Evolutionary conservation across 2,888 invertebrate species (phyloP), one percentile per base, ranked within the genome.

Genomic region (Gnatocerus cornutus): DNA sequence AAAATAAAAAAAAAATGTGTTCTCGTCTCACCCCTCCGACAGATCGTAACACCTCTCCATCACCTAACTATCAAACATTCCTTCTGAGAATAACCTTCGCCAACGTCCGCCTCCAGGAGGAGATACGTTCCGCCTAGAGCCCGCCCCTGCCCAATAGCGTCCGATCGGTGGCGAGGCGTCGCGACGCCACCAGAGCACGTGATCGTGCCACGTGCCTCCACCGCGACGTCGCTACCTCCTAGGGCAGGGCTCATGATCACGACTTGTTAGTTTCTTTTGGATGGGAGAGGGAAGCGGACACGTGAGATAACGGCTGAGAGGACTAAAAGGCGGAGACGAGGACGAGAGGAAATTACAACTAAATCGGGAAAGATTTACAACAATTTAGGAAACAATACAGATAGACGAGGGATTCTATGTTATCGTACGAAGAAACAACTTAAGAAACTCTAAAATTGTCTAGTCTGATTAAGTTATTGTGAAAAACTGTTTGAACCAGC

Each of bases 181-280:
- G 75, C 79, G 80, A 77, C 79, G 80, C 80, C 79, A 76, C 78
- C 76, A 76, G 78, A 76, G 71, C 83, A 83, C 83, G 83, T 83
- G 83, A 82, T 78, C 78, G 71, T 63, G 71, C 78, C 80, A 81
- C 81, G 81, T 80, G 80, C 78, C 74, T 69, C 71, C 69, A 74
- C 77, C 73, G 74, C 77, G 76, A 68, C 76, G 77, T 76, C 79
- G 78, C 77, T 75, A 77, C 78, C 77, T 79, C 78, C 79, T 76
- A 76, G 78, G 79, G 79, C 76, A 61, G 78, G 78, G 70, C 74
- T 71, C 59, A 50, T 46, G 62, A 56, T 58, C 58, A 52, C 45
- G 71, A 63, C 66, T 74, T 74, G 73, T 67, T 72, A 43, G 59
- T 66, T 67, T 65, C 71, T 69, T 71, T 71, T 68, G 53, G 65